Evolutionary conservation across 2,113 vertebrate genomes (phyloP).

Genomic region (Odocoileus virginianus): DNA sequence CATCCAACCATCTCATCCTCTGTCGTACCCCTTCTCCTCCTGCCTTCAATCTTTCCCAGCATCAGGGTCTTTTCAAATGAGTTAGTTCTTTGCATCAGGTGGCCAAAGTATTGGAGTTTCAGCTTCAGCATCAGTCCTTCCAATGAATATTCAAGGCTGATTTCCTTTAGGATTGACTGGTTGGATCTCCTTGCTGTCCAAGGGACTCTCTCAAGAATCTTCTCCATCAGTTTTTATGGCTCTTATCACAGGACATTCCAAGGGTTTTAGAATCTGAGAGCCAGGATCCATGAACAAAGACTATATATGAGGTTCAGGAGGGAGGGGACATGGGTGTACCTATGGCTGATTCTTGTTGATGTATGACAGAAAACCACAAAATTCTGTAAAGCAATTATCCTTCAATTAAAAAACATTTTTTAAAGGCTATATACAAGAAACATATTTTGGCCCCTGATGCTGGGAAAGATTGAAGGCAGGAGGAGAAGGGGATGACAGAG

Average conservation of each 20-base stretch:
- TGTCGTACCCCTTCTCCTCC: background rate
- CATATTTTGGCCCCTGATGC: background rate
- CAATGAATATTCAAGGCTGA: background rate
- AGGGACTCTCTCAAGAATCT: background rate
- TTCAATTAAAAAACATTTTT: background rate
- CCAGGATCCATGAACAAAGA: background rate
- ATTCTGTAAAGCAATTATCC: background rate
- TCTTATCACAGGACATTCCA: background rate
- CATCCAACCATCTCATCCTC: background rate
- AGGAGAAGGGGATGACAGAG: background rate
- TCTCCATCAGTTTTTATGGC: background rate
- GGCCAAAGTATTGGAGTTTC: background rate
- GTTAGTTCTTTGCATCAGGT: background rate
- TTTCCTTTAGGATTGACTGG: background rate
- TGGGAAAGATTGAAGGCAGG: background rate
- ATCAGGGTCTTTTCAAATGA: background rate
- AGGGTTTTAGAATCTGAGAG: background rate
- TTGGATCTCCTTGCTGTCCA: background rate
- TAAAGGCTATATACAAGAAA: background rate
- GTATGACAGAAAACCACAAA: background rate
- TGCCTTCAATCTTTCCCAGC: background rate
- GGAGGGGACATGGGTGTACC: background rate
- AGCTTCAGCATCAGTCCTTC: background rate
- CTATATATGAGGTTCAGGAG: background rate
- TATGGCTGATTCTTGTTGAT: background rate